Evolutionary conservation across 1,140 invertebrate species (phyloP), one percentile per base, ranked within the genome.

Genomic region (Mesaphorura yosii): DNA sequence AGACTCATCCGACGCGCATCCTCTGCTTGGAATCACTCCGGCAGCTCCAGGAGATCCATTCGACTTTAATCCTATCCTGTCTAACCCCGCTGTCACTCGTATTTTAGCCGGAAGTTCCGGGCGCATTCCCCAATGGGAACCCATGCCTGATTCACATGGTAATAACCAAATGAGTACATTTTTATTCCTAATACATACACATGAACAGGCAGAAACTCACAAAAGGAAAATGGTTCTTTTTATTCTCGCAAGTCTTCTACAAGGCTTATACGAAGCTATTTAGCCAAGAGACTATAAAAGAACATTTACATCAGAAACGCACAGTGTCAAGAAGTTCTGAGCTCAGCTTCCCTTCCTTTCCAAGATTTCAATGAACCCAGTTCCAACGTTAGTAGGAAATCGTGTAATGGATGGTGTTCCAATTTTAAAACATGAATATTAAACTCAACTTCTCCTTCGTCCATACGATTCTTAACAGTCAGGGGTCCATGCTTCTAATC

Each of bases 61-160:
- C 46, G 61, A 63, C 55, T 63, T 63, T 54, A 59, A 59, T 58
- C 61, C 61, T 23, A 63, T 63, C 45, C 61, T 63, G 47, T 55
- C 61, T 5, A 63, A 63, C 51, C 61, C 61, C 20, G 61, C 61
- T 56, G 58, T 63, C 55, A 63, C 61, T 55, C 61, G 61, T 55
- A 63, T 63, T 55, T 58, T 63, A 55, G 61, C 61, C 44, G 61
- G 61, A 50, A 59, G 57, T 58, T 59, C 57, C 28, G 61, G 61
- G 23, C 44, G 61, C 55, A 57, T 63, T 42, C 61, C 57, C 44
- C 57, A 59, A 59, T 63, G 61, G 61, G 61, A 63, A 31, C 61
- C 61, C 5, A 48, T 63, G 28, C 51, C 60, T 52, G 61, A 63
- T 59, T 46, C 59, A 47, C 61, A 59, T 58, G 61, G 61, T 63